Evolutionary conservation across 92 coral and sea anemone genomes (phyloP).

Genomic region (Bergia sp.): DNA sequence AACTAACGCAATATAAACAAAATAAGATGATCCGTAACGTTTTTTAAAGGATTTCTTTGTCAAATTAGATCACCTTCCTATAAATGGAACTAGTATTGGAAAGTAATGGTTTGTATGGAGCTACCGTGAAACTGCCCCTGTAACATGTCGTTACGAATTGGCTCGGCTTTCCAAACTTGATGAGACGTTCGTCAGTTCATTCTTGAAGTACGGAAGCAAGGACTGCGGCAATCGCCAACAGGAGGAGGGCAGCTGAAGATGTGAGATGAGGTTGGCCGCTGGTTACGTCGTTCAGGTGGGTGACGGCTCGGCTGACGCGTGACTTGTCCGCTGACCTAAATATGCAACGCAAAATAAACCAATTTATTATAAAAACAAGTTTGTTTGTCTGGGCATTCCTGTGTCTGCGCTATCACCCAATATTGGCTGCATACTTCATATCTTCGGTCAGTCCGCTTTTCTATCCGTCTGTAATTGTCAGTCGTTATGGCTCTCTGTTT

Average conservation of each 20-base stretch:
- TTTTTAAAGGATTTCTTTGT: too few relatives aligned
- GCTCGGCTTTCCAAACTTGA: neutral
- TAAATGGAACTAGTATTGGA: too few relatives aligned
- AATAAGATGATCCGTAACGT: too few relatives aligned
- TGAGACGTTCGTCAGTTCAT: neutral
- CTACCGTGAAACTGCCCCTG: neutral
- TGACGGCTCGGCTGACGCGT: conserved; percentile 24
- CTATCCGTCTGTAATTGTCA: too few relatives aligned
- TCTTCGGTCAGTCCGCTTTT: too few relatives aligned
- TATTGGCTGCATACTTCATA: too few relatives aligned
- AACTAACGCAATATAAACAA: too few relatives aligned
- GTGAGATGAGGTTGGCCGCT: neutral
- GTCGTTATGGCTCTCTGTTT: too few relatives aligned
- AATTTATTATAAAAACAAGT: neutral
- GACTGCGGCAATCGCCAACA: neutral
- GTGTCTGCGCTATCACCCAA: too few relatives aligned
- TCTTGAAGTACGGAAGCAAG: neutral
- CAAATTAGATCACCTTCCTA: too few relatives aligned
- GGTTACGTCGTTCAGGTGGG: neutral
- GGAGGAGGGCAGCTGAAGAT: neutral
- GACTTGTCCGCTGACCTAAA: conserved; percentile 29
- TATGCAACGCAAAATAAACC: neutral
- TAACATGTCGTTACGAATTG: neutral
- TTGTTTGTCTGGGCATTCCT: neutral
- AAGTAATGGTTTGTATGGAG: too few relatives aligned